Percentiles rank a stretch among this genome's conserved stretches.
Evolutionary conservation across 2,113 vertebrate species (phyloP).

Genomic region (Pseudopodoces humilis): DNA sequence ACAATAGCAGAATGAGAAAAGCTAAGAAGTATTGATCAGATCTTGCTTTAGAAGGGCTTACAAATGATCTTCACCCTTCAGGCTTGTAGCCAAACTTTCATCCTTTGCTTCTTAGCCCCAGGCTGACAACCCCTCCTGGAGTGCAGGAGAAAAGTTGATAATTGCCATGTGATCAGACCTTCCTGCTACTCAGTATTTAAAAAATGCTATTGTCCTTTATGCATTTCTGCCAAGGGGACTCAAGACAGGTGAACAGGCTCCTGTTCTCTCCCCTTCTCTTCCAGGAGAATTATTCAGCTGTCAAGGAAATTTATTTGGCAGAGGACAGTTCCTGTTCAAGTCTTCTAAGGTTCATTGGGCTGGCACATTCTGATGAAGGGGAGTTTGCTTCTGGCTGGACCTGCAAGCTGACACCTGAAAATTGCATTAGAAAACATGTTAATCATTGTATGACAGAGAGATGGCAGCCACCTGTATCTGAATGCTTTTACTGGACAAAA

Average conservation of each 20-base stretch:
- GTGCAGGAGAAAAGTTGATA: background rate
- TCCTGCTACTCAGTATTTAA: background rate
- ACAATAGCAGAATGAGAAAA: background rate
- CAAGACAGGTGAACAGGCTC: background rate
- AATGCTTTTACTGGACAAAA: background rate
- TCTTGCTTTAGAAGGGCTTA: background rate
- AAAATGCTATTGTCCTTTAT: background rate
- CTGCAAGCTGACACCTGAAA: background rate
- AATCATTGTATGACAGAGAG: background rate
- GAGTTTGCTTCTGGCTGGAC: background rate
- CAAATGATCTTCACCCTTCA: background rate
- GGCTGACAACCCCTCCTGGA: background rate
- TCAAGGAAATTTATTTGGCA: constrained; percentile 1
- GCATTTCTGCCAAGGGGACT: background rate
- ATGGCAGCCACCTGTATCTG: background rate
- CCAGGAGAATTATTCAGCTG: background rate
- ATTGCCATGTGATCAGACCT: background rate
- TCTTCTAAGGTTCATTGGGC: background rate
- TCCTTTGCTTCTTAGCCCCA: background rate
- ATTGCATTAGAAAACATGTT: background rate
- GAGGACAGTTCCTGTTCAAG: background rate
- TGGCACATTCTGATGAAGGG: background rate
- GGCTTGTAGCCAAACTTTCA: background rate
- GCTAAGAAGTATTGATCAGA: background rate
- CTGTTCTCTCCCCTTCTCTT: background rate